Evolutionary conservation across 2,888 invertebrate species (phyloP).

Genomic region (Tromatobia lineatoria): DNA sequence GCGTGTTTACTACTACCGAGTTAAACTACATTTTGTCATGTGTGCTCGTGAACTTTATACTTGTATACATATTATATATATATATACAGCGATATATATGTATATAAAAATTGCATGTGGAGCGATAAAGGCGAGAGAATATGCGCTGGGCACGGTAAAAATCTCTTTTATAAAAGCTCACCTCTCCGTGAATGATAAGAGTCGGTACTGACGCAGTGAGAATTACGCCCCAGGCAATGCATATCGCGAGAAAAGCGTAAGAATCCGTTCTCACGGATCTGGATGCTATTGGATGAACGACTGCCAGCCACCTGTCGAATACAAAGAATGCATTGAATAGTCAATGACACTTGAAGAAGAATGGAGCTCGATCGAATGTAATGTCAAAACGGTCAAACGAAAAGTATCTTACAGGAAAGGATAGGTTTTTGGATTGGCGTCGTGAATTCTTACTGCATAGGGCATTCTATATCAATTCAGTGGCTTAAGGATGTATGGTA

Average conservation of each 20-base stretch:
- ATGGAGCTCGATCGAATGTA: not conserved
- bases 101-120: not conserved
- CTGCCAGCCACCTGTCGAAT: slow-evolving; percentile 91
- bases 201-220: slow-evolving; percentile 92
- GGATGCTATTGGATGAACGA: slow-evolving; percentile 96
- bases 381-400: not conserved
- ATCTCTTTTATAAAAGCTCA: slow-evolving; percentile 86
- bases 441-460: no score
- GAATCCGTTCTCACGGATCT: slow-evolving; percentile 94
- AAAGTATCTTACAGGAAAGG: not conserved
- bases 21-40: slow-evolving; percentile 7
- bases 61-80: not conserved
- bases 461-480: no score
- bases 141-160: slow-evolving; percentile 50
- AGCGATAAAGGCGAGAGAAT: slow-evolving; percentile 30
- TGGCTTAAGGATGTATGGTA: no score
- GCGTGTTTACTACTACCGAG: slow-evolving; percentile 31
- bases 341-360: not conserved
- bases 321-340: slow-evolving; percentile 75
- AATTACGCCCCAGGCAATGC: slow-evolving; percentile 93
- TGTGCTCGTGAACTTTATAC: not conserved
- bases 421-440: no score
- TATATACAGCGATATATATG: not conserved
- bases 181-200: slow-evolving; percentile 91
- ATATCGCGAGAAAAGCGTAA: slow-evolving; percentile 93